Evolutionary conservation across 2,797 vertebrate species (phyloP).

Genomic region (Oryzias sinensis): DNA sequence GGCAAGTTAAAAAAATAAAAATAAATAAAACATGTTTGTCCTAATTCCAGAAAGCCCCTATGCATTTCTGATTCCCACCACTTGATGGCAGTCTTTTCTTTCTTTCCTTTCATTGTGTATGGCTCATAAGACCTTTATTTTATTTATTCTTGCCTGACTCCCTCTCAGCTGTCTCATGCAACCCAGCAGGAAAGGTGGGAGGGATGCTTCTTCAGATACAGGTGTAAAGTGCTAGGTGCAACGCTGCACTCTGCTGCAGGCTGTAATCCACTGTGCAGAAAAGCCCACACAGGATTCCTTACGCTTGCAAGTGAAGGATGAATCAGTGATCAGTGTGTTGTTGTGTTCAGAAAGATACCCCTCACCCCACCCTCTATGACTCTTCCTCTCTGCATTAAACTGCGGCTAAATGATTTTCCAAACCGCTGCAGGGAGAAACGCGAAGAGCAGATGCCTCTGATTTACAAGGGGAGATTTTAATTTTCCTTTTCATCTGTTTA

Average conservation of each 20-base stretch:
- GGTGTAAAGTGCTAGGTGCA: not conserved
- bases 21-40: no score
- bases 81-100: conserved; percentile 66
- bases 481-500: not conserved
- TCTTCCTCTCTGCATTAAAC: conserved; percentile 11
- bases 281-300: conserved; percentile 26
- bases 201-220: not conserved
- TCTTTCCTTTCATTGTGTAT: conserved; percentile 10
- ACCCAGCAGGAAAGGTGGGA: not conserved
- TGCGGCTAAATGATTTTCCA: conserved; percentile 20
- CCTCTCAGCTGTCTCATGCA: not conserved
- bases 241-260: not conserved
- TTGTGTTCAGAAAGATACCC: conserved; percentile 14
- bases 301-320: conserved; percentile 14
- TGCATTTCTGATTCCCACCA: conserved; percentile 27
- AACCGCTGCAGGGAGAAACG: conserved; percentile 27
- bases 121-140: not conserved
- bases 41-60: no score
- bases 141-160: conserved; percentile 8
- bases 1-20: no score
- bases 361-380: conserved; percentile 22
- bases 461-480: conserved; percentile 11
- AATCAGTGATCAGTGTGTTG: conserved; percentile 28
- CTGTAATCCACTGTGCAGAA: conserved; percentile 2
- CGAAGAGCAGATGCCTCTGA: conserved; percentile 25